Conservation (phyloP, 92 coral and sea anemone genomes). For the Palythoa caribaeorum region DNA sequence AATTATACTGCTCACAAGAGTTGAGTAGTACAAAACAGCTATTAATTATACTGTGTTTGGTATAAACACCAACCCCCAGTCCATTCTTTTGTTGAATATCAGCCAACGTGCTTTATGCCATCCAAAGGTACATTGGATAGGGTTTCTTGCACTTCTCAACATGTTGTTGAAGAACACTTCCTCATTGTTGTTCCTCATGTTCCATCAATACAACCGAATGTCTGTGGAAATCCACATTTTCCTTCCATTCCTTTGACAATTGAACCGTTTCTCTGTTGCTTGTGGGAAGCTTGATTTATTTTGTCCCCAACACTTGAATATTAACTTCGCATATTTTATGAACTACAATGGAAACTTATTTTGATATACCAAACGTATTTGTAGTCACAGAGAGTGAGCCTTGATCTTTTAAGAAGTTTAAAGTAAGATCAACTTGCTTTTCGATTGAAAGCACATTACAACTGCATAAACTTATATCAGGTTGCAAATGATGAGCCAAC, state of each 20-base stretch:
- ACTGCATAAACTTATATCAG: too few relatives aligned
- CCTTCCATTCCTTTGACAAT: conserved; percentile 2
- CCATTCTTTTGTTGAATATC: background rate
- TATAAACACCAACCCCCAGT: background rate
- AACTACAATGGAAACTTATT: conserved; percentile 43
- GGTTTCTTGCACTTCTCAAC: conserved; percentile 47
- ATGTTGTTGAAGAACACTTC: conserved; percentile 55
- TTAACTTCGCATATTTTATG: conserved; percentile 26
- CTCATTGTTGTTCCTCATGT: conserved; percentile 34
- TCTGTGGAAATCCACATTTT: too few relatives aligned
- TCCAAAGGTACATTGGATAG: background rate
- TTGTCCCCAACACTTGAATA: conserved; percentile 29
- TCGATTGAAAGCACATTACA: background rate
- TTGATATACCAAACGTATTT: conserved; percentile 35
- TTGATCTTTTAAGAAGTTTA: background rate
- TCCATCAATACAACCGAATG: background rate
- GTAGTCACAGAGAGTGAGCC: background rate
- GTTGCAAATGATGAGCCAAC: background rate
- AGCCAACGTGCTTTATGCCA: background rate
- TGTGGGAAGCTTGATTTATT: conserved; percentile 21
- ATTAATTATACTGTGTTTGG: background rate
- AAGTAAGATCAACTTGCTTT: background rate
- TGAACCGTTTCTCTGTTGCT: background rate
- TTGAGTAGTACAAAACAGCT: too few relatives aligned
- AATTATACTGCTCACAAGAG: too few relatives aligned